A percentile compares a stretch with the other conserved stretches of the same genome.
These are phyloP conservation scores for Florisuga fusca DNA, from an alignment of 2,797 vertebrate species.

Conservation along the genomic window DNA sequence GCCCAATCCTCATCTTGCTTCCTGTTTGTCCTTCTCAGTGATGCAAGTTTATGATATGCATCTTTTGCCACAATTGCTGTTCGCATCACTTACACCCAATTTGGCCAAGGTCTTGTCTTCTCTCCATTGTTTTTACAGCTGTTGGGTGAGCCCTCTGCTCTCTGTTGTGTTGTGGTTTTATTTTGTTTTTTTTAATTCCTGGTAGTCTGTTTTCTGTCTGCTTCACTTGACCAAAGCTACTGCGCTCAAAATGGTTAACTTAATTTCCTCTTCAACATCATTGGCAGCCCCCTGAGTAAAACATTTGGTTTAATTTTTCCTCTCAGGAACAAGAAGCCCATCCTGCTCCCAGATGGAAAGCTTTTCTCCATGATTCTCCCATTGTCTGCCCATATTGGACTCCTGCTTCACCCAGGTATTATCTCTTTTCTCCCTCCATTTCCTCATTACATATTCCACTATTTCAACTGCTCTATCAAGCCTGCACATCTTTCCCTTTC, in stretches of 20 bases:
- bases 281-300: not conserved
- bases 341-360: not conserved
- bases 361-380: not conserved
- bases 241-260: not conserved
- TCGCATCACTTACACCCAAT: not conserved
- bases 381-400: not conserved
- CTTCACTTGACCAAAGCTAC: not conserved
- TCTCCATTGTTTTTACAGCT: not conserved
- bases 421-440: not conserved
- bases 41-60: not conserved
- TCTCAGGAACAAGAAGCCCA: not conserved
- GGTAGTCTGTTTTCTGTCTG: not conserved
- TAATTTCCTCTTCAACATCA: not conserved
- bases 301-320: not conserved
- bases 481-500: not conserved
- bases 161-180: not conserved
- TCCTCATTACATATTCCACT: not conserved
- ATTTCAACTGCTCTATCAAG: not conserved
- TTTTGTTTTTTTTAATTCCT: not conserved
- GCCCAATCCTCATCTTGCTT: not conserved
- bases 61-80: not conserved
- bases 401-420: not conserved
- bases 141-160: not conserved
- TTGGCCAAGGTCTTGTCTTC: not conserved
- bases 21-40: not conserved